Evolutionary conservation across 2,888 invertebrate species (phyloP).

Genomic region (Cyrtodaria siliqua): DNA sequence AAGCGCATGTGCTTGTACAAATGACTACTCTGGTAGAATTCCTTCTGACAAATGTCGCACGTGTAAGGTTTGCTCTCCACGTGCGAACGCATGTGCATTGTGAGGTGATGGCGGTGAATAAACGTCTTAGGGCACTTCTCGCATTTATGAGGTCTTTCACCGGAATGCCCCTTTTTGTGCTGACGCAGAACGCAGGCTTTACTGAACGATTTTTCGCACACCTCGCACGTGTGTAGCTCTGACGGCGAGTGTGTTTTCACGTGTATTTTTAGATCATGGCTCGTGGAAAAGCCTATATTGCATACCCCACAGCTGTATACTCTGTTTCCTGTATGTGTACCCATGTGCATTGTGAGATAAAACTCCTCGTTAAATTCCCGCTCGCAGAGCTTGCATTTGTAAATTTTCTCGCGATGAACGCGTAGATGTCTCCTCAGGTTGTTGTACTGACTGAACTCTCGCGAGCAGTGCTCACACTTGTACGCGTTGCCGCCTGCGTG

Average conservation of each 20-base stretch:
- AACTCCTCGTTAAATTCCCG: constrained; percentile 68
- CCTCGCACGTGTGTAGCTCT: constrained; percentile 64
- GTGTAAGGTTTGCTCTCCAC: constrained; percentile 50
- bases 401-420: constrained; percentile 64
- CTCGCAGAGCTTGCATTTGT: constrained; percentile 67
- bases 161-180: constrained; percentile 69
- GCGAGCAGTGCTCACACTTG: constrained; percentile 67
- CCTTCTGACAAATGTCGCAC: constrained; percentile 60
- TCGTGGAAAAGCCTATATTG: constrained; percentile 56
- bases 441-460: constrained; percentile 67
- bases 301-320: constrained; percentile 72
- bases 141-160: constrained; percentile 68
- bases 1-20: constrained; percentile 62
- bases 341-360: constrained; percentile 71
- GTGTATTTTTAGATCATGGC: constrained; percentile 67
- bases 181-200: constrained; percentile 71
- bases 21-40: constrained; percentile 67
- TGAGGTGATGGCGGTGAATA: constrained; percentile 70
- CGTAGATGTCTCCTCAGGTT: constrained; percentile 65
- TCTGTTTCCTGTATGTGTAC: constrained; percentile 70
- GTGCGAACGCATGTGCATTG: constrained; percentile 68
- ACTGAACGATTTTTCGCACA: constrained; percentile 69
- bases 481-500: constrained; percentile 68
- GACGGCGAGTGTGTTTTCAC: constrained; percentile 68
- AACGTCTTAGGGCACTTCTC: constrained; percentile 65